A percentile compares a stretch with the other conserved stretches of the same genome.
phyloP scores from a whole-genome alignment of 1,140 invertebrate genomes.

The Sitodiplosis mosellana region DNA sequence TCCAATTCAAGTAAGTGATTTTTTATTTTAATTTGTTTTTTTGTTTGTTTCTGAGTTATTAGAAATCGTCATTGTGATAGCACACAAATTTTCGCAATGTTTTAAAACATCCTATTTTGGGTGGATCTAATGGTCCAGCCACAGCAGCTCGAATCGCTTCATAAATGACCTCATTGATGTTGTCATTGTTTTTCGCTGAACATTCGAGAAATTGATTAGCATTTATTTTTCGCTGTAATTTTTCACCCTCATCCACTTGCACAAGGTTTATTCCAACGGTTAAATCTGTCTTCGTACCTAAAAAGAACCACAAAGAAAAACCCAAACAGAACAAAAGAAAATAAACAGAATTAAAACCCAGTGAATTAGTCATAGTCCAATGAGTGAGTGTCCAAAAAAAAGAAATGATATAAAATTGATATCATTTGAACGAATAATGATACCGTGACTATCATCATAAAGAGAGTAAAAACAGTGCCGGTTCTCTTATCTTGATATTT shows the following conservation, averaged over 20 bases:
- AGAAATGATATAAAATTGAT: no score
- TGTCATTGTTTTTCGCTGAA: slow-evolving; percentile 1
- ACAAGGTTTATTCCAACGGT: neutral
- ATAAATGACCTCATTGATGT: slow-evolving; percentile 1
- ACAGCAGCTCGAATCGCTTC: neutral
- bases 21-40: no score
- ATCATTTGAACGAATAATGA: no score
- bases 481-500: no score
- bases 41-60: no score
- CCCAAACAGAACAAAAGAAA: no score
- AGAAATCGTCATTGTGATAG: no score
- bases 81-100: no score
- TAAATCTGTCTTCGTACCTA: slow-evolving; percentile 1
- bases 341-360: no score
- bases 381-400: neutral
- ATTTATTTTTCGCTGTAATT: neutral
- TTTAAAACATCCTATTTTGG: neutral
- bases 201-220: slow-evolving; percentile 1
- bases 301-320: neutral
- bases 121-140: neutral
- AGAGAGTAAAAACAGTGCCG: no score
- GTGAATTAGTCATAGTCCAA: no score
- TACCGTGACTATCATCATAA: no score
- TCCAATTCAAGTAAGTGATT: slow-evolving; percentile 26
- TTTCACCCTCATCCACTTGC: slow-evolving; percentile 1